Evolutionary conservation across 2,888 invertebrate species (phyloP).

Genomic region (Andrena bucephala): DNA sequence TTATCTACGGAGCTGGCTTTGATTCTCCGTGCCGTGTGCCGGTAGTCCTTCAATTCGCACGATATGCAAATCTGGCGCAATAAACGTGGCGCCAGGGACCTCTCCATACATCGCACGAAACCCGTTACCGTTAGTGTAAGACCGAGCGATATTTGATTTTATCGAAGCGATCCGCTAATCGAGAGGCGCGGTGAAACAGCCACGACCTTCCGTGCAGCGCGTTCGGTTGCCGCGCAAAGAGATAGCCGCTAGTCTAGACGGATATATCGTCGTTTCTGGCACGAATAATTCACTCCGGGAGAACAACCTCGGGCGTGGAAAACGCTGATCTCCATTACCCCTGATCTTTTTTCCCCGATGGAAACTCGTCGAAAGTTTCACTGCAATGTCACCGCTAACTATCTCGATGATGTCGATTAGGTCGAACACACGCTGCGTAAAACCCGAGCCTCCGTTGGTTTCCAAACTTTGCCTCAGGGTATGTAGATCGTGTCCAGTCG

Average conservation of each 20-base stretch:
- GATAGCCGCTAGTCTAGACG: slow-evolving; percentile 47
- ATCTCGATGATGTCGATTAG: slow-evolving; percentile 48
- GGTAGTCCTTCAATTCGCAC: no score
- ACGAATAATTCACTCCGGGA: slow-evolving; percentile 67
- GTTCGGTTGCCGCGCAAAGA: slow-evolving; percentile 38
- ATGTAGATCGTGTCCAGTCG: not conserved
- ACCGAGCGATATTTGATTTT: slow-evolving; percentile 6
- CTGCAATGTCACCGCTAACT: slow-evolving; percentile 63
- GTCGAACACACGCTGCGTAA: slow-evolving; percentile 40
- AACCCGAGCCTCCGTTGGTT: slow-evolving; percentile 24
- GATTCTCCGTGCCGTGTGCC: no score
- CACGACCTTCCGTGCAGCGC: not conserved
- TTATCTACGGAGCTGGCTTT: no score
- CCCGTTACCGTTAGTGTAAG: not conserved
- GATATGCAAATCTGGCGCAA: no score
- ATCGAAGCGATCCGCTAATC: slow-evolving; percentile 41
- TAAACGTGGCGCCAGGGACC: not conserved
- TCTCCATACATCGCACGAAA: not conserved
- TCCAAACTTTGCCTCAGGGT: not conserved
- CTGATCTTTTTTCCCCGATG: slow-evolving; percentile 54
- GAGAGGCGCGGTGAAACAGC: slow-evolving; percentile 6
- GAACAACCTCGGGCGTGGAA: slow-evolving; percentile 73
- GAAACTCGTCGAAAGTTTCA: slow-evolving; percentile 73
- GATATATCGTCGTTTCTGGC: slow-evolving; percentile 56
- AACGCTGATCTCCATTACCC: slow-evolving; percentile 66